A percentile compares a stretch with the other conserved stretches of the same genome.
Evolutionary conservation across 92 coral and sea anemone genomes (phyloP).

Genomic region (Montipora capitata): DNA sequence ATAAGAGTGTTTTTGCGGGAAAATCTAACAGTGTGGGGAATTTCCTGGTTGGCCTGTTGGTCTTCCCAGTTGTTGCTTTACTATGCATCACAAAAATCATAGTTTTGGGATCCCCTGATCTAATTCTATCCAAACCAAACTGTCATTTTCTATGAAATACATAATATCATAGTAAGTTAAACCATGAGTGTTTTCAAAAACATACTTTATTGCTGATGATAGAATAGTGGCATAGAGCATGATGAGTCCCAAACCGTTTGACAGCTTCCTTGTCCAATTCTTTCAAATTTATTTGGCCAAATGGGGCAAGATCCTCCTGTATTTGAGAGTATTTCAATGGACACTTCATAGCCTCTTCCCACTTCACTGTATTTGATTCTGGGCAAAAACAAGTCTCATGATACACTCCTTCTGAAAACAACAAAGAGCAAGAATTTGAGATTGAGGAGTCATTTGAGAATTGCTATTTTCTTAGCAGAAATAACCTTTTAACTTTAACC

Average conservation of each 20-base stretch:
- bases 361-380: slow-evolving; percentile 58
- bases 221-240: slow-evolving; percentile 95
- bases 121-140: no score
- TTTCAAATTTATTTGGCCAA: slow-evolving; percentile 77
- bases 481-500: no score
- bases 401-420: slow-evolving; percentile 79
- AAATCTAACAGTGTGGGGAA: no score
- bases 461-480: no score
- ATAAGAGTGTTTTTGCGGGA: neutral
- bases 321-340: slow-evolving; percentile 85
- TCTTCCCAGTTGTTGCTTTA: no score
- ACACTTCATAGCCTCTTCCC: slow-evolving; percentile 89
- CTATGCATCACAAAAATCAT: no score
- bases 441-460: neutral
- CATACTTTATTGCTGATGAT: slow-evolving; percentile 92
- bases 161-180: no score
- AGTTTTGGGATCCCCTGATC: no score
- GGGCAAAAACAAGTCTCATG: slow-evolving; percentile 98
- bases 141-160: no score
- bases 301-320: slow-evolving; percentile 82
- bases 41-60: no score
- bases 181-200: neutral
- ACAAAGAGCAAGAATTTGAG: neutral
- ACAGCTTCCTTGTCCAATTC: slow-evolving; percentile 91
- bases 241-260: slow-evolving; percentile 92